phyloP scores from a whole-genome alignment of 2,888 invertebrate genomes.

The Tinea trinotella region DNA sequence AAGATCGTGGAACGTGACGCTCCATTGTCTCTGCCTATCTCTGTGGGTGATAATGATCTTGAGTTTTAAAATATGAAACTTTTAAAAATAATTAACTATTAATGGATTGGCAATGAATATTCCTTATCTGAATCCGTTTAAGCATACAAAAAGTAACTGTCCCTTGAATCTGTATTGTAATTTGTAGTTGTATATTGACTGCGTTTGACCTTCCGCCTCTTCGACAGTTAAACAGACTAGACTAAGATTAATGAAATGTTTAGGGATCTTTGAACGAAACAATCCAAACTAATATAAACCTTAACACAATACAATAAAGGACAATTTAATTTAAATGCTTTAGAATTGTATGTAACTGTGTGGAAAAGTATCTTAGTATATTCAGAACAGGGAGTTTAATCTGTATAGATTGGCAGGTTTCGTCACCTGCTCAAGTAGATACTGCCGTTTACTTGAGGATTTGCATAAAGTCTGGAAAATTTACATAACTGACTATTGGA shows the following conservation, averaged over 20 bases:
- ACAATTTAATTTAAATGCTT: not conserved
- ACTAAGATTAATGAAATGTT: not conserved
- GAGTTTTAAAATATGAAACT: too few relatives aligned
- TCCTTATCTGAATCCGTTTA: too few relatives aligned
- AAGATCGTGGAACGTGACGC: too few relatives aligned
- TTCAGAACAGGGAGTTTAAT: conserved; percentile 10
- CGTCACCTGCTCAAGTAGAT: conserved; percentile 1
- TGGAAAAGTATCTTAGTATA: not conserved
- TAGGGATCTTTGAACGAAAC: not conserved
- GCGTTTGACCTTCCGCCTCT: conserved; percentile 11
- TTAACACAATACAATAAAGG: not conserved
- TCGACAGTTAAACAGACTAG: conserved; percentile 6
- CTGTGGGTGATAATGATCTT: too few relatives aligned
- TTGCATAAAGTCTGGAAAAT: conserved; percentile 10
- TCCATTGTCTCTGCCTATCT: too few relatives aligned
- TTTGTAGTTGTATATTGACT: not conserved
- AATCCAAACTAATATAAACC: not conserved
- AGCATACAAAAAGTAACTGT: not conserved
- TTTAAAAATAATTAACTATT: too few relatives aligned
- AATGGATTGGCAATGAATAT: too few relatives aligned
- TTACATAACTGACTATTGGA: conserved; percentile 9
- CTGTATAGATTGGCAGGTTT: conserved; percentile 13
- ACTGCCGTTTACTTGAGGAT: conserved; percentile 11
- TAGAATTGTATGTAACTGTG: not conserved
- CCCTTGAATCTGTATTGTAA: not conserved